Percentiles rank a stretch among this genome's conserved stretches.
phyloP scores from a whole-genome alignment of 2,888 invertebrate genomes.

The Aricia artaxerxes region DNA sequence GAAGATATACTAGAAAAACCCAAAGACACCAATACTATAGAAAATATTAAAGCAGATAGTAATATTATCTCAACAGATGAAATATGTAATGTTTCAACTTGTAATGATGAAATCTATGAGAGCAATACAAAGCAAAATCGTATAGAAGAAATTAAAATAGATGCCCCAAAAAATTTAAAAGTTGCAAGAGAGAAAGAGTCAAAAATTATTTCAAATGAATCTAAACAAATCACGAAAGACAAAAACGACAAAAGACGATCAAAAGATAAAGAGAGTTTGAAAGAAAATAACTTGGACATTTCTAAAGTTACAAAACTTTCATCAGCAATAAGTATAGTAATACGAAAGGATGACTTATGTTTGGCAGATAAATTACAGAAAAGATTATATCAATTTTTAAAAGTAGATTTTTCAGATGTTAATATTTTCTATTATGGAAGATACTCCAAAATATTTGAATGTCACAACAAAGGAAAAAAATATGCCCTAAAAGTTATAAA shows the following conservation, averaged over 20 bases:
- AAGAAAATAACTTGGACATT: neutral
- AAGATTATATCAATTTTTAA: slow-evolving; percentile 42
- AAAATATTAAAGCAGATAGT: neutral
- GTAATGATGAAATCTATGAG: neutral
- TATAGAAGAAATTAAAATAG: neutral
- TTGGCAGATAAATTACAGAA: slow-evolving; percentile 40
- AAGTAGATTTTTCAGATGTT: slow-evolving; percentile 42
- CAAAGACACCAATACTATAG: neutral
- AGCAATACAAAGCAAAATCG: neutral
- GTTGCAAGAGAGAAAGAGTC: neutral
- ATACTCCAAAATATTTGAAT: slow-evolving; percentile 54
- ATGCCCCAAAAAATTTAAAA: neutral
- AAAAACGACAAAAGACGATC: neutral
- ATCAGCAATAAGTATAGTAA: neutral
- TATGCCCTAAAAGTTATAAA: slow-evolving; percentile 52
- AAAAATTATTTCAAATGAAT: neutral
- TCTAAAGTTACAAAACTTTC: neutral
- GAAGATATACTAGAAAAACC: neutral
- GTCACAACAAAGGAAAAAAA: slow-evolving; percentile 43
- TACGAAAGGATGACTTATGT: slow-evolving; percentile 4
- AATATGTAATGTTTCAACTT: neutral
- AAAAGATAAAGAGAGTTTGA: neutral
- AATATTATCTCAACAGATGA: neutral
- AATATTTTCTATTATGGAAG: slow-evolving; percentile 48
- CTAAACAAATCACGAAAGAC: neutral